Base-by-base conservation (phyloP, 1,140 invertebrate species). In the Wiebesia pumilae region DNA sequence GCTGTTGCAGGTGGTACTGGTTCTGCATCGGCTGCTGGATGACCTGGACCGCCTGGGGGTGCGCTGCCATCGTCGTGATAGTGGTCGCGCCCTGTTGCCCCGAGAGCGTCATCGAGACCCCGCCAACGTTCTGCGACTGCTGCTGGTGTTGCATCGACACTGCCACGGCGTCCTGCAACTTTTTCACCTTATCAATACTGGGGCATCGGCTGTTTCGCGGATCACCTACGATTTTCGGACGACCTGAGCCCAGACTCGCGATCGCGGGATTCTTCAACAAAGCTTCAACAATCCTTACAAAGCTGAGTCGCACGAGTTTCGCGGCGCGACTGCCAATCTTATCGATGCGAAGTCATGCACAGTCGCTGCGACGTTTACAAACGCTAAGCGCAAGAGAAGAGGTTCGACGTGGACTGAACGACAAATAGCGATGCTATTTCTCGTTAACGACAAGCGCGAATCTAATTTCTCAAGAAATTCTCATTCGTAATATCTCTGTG, bases 11-110 rank as follows among this genome's bases (percentile, higher is more conserved):
- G 69, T 94, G 94, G 91, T 97, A 97, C 89, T 95, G 95, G 92
- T 96, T 96, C 89, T 97, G 96, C 86, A 97, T 91, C 1, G 97
- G 96, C 88, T 97, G 97, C 91, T 97, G 97, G 88, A 98, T 97
- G 27, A 98, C 96, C 92, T 98, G 97, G 21, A 96, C 94, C 0
- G 93, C 93, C 77, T 94, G 93, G 0, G 93, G 93, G 87, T 93
- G 93, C 0, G 93, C 91, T 65, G 93, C 93, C 93, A 94, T 94
- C 0, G 93, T 93, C 6, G 93, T 94, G 81, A 94, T 94, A 4
- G 93, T 93, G 14, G 92, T 93, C 27, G 91, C 93, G 16, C 92
- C 92, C 67, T 92, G 92, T 81, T 94, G 93, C 40, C 92, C 93
- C 6, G 93, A 92, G 7, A 93, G 85, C 6, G 93, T 92, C 93